phyloP scores from a whole-genome alignment of 2,113 vertebrate genomes.

The Callipepla squamata region DNA sequence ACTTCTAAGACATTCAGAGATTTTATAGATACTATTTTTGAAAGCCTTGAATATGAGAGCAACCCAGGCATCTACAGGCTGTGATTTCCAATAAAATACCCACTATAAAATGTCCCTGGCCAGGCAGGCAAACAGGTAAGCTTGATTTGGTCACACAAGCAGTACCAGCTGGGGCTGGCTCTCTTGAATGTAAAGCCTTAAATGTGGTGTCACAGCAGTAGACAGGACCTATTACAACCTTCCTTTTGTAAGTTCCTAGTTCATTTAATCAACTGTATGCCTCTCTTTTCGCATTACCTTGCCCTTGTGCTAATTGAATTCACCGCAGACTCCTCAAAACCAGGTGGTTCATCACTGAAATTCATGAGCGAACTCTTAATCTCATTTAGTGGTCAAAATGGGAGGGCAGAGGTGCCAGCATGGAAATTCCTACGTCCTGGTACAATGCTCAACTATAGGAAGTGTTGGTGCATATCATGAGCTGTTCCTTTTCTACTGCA shows the following conservation, averaged over 20 bases:
- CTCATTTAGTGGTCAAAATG: neutral
- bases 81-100: neutral
- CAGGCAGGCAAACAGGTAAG: neutral
- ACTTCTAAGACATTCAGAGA: neutral
- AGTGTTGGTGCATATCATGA: neutral
- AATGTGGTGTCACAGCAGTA: neutral
- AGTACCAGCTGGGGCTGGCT: neutral
- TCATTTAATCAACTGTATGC: neutral
- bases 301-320: neutral
- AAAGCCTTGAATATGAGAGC: neutral
- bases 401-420: neutral
- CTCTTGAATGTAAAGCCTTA: neutral
- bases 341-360: neutral
- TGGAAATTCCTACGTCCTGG: neutral
- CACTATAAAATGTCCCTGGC: rapidly evolving
- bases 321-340: neutral
- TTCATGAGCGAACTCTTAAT: neutral
- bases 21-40: neutral
- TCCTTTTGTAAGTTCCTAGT: neutral
- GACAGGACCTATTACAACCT: neutral
- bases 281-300: neutral
- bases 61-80: neutral
- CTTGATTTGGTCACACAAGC: neutral
- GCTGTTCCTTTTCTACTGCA: neutral
- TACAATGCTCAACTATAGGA: neutral